Percentiles rank a stretch among this genome's conserved stretches.
These are phyloP conservation scores for Athetis lepigone DNA, from an alignment of 2,888 invertebrate genomes.

Conservation along the genomic window DNA sequence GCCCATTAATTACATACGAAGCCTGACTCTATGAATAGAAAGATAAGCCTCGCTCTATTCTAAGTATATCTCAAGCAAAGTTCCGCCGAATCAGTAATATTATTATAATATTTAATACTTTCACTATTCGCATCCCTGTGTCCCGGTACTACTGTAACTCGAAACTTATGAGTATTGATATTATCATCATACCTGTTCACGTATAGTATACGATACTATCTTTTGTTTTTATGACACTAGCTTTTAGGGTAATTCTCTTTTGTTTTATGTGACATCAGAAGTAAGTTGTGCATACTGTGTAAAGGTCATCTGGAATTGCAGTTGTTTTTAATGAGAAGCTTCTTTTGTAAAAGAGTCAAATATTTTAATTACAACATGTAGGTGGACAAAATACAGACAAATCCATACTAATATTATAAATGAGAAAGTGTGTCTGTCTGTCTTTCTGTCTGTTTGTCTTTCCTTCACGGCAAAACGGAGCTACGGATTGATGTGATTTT, in stretches of 20 bases:
- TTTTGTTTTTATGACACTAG: conserved; percentile 17
- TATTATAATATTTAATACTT: no score
- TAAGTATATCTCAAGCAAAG: conserved; percentile 20
- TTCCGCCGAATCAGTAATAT: conserved; percentile 50
- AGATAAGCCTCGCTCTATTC: neutral
- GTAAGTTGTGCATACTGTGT: conserved; percentile 8
- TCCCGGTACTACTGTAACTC: conserved; percentile 74
- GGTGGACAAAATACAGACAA: neutral
- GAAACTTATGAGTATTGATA: conserved; percentile 57
- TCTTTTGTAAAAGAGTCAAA: neutral
- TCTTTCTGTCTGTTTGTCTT: no score
- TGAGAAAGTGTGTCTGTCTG: no score
- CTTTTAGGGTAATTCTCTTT: conserved; percentile 18
- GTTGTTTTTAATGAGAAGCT: conserved; percentile 1
- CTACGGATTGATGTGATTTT: no score
- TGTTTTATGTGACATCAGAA: conserved; percentile 27
- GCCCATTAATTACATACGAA: no score
- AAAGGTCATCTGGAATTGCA: conserved; percentile 25
- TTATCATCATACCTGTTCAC: conserved; percentile 38
- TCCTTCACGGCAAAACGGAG: no score
- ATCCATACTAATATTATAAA: no score
- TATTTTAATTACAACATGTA: neutral
- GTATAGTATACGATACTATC: conserved; percentile 31
- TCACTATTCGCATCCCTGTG: conserved; percentile 79
- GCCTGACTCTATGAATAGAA: no score